Percentiles rank a stretch among this genome's conserved stretches.
phyloP scores from a whole-genome alignment of 1,140 invertebrate genomes.

The Myzus persicae region DNA sequence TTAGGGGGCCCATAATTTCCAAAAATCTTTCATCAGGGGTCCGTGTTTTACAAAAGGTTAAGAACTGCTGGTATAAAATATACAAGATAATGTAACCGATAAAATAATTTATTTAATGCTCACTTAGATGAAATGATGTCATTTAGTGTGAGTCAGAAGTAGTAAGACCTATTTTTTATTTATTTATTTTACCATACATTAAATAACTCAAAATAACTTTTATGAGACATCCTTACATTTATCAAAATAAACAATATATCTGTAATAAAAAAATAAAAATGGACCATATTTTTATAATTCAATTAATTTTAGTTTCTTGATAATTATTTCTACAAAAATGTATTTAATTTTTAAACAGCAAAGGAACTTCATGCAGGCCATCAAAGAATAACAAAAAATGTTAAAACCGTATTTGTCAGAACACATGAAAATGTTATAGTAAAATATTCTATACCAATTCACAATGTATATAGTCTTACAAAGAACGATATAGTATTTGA shows the following conservation, averaged over 20 bases:
- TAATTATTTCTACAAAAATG: not conserved
- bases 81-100: not conserved
- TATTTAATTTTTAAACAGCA: not conserved
- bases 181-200: too few relatives aligned
- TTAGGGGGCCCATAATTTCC: too few relatives aligned
- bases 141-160: not conserved
- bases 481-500: not conserved
- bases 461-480: not conserved
- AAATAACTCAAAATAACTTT: not conserved
- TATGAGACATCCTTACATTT: not conserved
- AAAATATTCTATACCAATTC: not conserved
- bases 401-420: not conserved
- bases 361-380: not conserved
- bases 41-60: too few relatives aligned
- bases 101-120: not conserved
- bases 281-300: not conserved
- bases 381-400: not conserved
- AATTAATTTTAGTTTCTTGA: not conserved
- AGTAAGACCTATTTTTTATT: too few relatives aligned
- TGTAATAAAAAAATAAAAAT: not conserved
- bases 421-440: not conserved
- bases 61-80: too few relatives aligned
- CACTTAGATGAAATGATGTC: not conserved
- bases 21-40: too few relatives aligned
- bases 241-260: not conserved